Conservation (phyloP, 2,888 invertebrate genomes). For the Nomada goodeniana region DNA sequence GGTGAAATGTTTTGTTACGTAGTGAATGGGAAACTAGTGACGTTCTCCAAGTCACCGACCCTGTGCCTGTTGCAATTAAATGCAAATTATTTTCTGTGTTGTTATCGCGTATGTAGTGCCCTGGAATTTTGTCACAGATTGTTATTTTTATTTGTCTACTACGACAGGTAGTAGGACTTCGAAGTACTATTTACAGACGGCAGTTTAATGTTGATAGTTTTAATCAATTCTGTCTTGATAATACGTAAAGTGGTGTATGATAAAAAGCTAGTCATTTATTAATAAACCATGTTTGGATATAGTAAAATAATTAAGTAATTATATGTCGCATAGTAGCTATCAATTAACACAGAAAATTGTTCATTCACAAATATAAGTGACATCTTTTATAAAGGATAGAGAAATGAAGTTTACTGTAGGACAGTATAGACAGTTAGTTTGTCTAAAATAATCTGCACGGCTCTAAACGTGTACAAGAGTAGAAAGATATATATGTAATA, state of each 20-base stretch:
- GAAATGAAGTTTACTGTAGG: not conserved
- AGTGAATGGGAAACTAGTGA: constrained; percentile 48
- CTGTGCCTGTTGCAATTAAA: constrained; percentile 56
- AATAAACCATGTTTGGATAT: not conserved
- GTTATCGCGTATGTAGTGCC: constrained; percentile 41
- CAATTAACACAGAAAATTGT: constrained; percentile 12
- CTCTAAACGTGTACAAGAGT: constrained; percentile 7
- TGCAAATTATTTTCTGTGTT: constrained; percentile 59
- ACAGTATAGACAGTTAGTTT: not conserved
- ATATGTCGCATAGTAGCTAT: not conserved
- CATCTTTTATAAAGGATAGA: not conserved
- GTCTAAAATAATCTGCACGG: not conserved
- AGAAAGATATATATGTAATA: not conserved
- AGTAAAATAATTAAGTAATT: not conserved
- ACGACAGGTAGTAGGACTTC: not conserved
- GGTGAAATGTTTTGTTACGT: constrained; percentile 44
- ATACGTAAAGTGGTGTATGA: not conserved
- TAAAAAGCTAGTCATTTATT: not conserved
- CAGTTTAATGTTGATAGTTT: constrained; percentile 3
- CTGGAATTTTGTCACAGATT: constrained; percentile 30
- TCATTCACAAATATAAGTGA: constrained; percentile 14
- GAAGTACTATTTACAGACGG: not conserved
- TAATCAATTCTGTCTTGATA: not conserved
- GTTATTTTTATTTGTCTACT: constrained; percentile 21
- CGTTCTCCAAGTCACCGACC: constrained; percentile 40